Evolutionary conservation across 2,113 vertebrate genomes (phyloP), one percentile per base, ranked within the genome.

Genomic region (Cyanoderma ruficeps): DNA sequence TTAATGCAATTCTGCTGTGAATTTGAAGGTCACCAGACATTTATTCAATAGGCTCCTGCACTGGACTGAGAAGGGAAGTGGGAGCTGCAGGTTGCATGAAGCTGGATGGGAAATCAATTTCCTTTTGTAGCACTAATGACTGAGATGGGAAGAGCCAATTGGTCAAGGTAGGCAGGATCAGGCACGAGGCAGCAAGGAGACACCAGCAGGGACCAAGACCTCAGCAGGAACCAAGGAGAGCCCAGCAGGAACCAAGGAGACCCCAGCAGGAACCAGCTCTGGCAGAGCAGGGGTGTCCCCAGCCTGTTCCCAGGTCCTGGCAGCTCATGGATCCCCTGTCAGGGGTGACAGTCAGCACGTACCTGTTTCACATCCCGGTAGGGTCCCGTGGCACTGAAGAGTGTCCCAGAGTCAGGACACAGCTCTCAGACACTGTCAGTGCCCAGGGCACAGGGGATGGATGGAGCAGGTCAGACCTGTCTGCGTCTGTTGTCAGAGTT

Each of bases 21-120:
- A 81, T 94, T 9, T 95, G 89, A 95, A 93, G 89, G 91, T 90
- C 88, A 89, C 7, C 65, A 89, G 94, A 61, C 69, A 37, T 89
- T 88, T 92, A 91, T 85, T 96, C 89, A 79, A n/a, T 74, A 72
- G 81, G 67, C 28, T 83, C 20, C 87, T 93, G 67, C 65, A 20
- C 65, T 72, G 82, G 47, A 24, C 57, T 87, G 42, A 1, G 0
- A 3, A 91, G 33, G 74, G 70, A 79, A 74, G 81, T 44, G 60
- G 90, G 31, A 90, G 49, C 59, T 87, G 57, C 74, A 88, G 81
- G 68, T 64, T 84, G 81, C 77, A 33, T 4, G 47, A 50, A 35
- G 30, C 84, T 41, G 0, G 11, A 28, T 14, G 79, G 93, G 81
- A 92, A 89, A 96, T 85, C 90, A 70, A 67, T 96, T 74, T 65